Conservation (phyloP, 2,113 vertebrate genomes). For the Silurus glanis region DNA sequence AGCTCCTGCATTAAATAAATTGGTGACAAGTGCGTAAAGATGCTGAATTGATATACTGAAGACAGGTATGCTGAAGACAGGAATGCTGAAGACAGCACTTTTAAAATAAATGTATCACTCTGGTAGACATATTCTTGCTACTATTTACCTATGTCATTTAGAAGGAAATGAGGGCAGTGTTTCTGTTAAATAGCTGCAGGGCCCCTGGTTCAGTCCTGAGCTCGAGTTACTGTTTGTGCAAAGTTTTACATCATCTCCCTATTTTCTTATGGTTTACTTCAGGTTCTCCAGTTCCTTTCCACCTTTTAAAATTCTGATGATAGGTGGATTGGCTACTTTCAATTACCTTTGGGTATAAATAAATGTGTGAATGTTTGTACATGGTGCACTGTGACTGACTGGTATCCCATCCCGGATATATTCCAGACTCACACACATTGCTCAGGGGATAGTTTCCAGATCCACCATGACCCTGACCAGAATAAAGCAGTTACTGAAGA, state of each 20-base stretch:
- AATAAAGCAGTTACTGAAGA: background rate
- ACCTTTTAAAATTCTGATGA: background rate
- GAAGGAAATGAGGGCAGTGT: background rate
- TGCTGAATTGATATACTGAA: slow-evolving; percentile 30
- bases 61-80: slow-evolving; percentile 52
- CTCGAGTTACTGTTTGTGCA: background rate
- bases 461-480: background rate
- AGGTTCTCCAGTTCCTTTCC: background rate
- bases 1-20: slow-evolving; percentile 60
- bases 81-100: slow-evolving; percentile 47
- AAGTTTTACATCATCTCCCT: background rate
- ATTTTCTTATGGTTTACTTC: background rate
- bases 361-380: background rate
- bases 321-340: background rate
- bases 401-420: no score
- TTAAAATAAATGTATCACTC: slow-evolving; percentile 47
- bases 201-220: background rate
- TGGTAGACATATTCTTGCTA: background rate
- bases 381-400: background rate
- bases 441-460: background rate
- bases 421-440: no score
- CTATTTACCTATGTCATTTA: slow-evolving; percentile 20
- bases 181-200: background rate
- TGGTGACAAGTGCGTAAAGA: slow-evolving; percentile 56
- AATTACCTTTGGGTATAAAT: background rate